Conservation (phyloP, 2,113 vertebrate species). For the Amazona guildingii region DNA sequence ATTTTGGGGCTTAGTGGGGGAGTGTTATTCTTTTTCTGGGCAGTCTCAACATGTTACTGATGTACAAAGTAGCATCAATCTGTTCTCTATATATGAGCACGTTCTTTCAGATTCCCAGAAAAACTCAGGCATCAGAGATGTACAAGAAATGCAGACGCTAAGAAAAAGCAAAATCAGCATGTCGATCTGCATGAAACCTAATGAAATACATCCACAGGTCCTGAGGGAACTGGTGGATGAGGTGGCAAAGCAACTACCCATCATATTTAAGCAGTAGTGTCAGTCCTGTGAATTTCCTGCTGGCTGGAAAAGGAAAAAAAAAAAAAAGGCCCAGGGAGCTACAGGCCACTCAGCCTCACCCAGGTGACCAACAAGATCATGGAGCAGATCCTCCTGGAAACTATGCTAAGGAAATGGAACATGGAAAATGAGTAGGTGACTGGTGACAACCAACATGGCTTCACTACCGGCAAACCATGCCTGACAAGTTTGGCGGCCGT, state of each 20-base stretch:
- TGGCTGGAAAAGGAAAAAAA: not conserved
- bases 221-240: not conserved
- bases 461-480: not conserved
- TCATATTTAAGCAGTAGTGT: not conserved
- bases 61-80: not conserved
- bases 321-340: not conserved
- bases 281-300: not conserved
- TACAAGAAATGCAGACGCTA: fast-evolving
- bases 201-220: not conserved
- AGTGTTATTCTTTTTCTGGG: not conserved
- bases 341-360: not conserved
- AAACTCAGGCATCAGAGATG: not conserved
- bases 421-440: not conserved
- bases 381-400: not conserved
- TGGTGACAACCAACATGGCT: not conserved
- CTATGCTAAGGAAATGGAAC: not conserved
- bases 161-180: not conserved
- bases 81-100: not conserved
- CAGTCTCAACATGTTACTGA: not conserved
- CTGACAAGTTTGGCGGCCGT: not conserved
- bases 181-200: not conserved
- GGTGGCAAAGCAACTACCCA: not conserved
- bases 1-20: not conserved
- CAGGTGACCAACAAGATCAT: not conserved
- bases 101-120: not conserved